Base-by-base conservation (phyloP, 1,140 invertebrate genomes). In the roundworm (Caenorhabditis elegans) region DNA sequence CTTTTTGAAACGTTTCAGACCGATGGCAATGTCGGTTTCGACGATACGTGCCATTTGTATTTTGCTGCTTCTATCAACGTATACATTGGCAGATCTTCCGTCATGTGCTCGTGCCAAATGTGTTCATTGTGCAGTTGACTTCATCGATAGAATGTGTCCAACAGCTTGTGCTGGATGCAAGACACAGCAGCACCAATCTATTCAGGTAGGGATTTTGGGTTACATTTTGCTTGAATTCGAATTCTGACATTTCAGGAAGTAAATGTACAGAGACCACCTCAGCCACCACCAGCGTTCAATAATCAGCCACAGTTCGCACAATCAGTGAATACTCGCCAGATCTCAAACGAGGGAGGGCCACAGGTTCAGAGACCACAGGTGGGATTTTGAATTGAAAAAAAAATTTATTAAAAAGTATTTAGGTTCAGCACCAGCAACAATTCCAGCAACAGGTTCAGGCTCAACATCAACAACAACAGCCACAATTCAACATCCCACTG, bases 111-210 rank as follows among this genome's bases (percentile, higher is more conserved):
- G 82, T 22, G 82, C 82, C 3, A 47, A 65, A 76, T 83, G 82
- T 46, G 53, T 78, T 26, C 82, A 83, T 46, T 83, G 82, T 79
- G 76, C 53, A 1, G 82, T 82, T 19, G 81, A 82, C n/a, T 83
- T 83, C 77, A 83, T 78, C 22, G 47, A 28, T 31, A 78, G 78
- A 75, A 83, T 83, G 82, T 83, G 82, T 75, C 82, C 82, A 13
- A 34, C 78, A 22, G 82, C 77, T 1, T 83, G 82, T 75, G 36
- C 76, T 48, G 28, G 79, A 17, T 83, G 82, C 39, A 36, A 75
- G 26, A 22, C 34, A 22, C 34, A 13, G 6, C 60, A 31, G 10
- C 60, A 70, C 22, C 31, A 70, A 70, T 39, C 60, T 6, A 10
- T 36, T 43, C 34, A 39, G 34, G 31, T 70, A n/a, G 28, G 60